A percentile compares a stretch with the other conserved stretches of the same genome.
Evolutionary conservation across 2,888 invertebrate genomes (phyloP).

Genomic region (Lymantria monacha): DNA sequence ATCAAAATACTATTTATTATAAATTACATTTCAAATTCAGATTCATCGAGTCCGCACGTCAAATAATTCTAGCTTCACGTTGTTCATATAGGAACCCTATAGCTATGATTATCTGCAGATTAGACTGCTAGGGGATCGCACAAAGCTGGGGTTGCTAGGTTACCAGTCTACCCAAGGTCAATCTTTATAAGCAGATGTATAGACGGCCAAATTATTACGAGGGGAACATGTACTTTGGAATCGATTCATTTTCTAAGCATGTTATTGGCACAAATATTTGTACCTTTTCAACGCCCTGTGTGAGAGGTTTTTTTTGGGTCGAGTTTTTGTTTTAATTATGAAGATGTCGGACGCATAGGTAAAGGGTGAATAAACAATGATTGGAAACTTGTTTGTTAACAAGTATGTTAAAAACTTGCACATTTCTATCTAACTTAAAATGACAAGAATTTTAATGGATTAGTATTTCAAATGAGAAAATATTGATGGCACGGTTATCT

Average conservation of each 20-base stretch:
- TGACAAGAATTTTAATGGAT: no score
- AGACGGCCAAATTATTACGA: slow-evolving; percentile 54
- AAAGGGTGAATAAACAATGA: neutral
- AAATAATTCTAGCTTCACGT: slow-evolving; percentile 53
- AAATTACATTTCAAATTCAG: neutral
- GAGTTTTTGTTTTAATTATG: slow-evolving; percentile 25
- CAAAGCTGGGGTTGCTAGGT: slow-evolving; percentile 72
- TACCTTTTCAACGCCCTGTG: slow-evolving; percentile 24
- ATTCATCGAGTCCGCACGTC: slow-evolving; percentile 7
- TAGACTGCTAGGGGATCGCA: slow-evolving; percentile 69
- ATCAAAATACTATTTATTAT: no score
- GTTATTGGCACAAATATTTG: slow-evolving; percentile 40
- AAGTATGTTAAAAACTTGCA: no score
- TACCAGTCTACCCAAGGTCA: slow-evolving; percentile 78
- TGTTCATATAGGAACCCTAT: slow-evolving; percentile 62
- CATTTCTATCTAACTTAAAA: no score
- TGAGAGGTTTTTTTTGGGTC: slow-evolving; percentile 13
- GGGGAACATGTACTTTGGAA: slow-evolving; percentile 49
- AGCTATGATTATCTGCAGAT: slow-evolving; percentile 73
- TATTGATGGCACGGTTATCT: no score
- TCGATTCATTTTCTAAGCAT: slow-evolving; percentile 50
- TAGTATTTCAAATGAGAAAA: no score
- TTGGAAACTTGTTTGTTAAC: neutral
- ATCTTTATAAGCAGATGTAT: slow-evolving; percentile 60
- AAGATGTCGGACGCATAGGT: neutral